Evolutionary conservation across 2,888 invertebrate genomes (phyloP).

Genomic region (Mimachlamys varia): DNA sequence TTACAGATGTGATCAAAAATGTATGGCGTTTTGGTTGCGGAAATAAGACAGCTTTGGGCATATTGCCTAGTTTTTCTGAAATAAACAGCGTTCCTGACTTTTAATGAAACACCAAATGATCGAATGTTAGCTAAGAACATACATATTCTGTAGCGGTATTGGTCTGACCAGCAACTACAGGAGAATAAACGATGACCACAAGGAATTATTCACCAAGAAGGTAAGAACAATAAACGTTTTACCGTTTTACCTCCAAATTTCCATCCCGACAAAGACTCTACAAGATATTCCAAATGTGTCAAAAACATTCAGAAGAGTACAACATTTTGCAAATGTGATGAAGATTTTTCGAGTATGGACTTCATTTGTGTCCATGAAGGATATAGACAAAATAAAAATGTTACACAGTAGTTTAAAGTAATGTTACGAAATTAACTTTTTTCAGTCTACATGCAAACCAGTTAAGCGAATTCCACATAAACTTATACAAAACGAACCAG

Average conservation of each 20-base stretch:
- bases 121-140: neutral
- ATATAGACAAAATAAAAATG: no score
- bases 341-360: no score
- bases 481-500: no score
- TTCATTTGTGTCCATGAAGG: no score
- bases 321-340: neutral
- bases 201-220: conserved; percentile 53
- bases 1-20: conserved; percentile 59
- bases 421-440: no score
- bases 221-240: conserved; percentile 49
- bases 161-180: conserved; percentile 47
- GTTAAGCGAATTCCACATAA: no score
- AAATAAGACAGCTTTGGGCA: conserved; percentile 50
- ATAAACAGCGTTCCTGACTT: neutral
- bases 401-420: no score
- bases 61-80: neutral
- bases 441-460: no score
- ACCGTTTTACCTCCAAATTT: conserved; percentile 57
- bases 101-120: neutral
- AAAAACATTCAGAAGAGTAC: neutral
- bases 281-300: conserved; percentile 36
- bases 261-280: conserved; percentile 48
- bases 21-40: conserved; percentile 44
- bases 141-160: conserved; percentile 52
- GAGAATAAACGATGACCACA: conserved; percentile 53